Evolutionary conservation across 2,888 invertebrate genomes (phyloP).

Genomic region (Gymnoscelis rufifasciata): DNA sequence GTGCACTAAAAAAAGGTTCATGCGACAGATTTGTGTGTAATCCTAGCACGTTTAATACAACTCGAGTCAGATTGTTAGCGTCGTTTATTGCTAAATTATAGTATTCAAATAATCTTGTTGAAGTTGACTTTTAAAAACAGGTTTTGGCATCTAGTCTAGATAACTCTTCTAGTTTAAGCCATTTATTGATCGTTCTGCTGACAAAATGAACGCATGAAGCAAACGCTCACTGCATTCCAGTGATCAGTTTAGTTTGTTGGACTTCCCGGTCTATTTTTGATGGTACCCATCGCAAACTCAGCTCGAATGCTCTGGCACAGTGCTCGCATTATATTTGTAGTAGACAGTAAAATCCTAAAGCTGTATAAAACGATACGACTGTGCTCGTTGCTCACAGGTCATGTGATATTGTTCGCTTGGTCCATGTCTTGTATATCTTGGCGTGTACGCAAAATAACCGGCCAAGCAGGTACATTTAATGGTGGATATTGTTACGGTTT

Average conservation of each 20-base stretch:
- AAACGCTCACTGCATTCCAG: slow-evolving; percentile 41
- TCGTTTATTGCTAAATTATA: neutral
- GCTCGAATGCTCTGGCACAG: slow-evolving; percentile 3
- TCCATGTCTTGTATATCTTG: slow-evolving; percentile 9
- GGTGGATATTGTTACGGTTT: slow-evolving; percentile 20
- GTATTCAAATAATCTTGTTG: neutral
- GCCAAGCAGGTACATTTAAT: slow-evolving; percentile 20
- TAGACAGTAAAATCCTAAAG: slow-evolving; percentile 4
- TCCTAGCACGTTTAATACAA: neutral
- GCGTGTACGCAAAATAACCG: slow-evolving; percentile 21
- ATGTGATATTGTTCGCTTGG: slow-evolving; percentile 15
- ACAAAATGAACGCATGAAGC: slow-evolving; percentile 12
- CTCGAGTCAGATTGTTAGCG: neutral
- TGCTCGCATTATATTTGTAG: neutral
- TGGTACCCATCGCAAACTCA: slow-evolving; percentile 17
- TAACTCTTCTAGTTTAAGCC: slow-evolving; percentile 1
- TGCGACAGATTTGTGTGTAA: neutral
- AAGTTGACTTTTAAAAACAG: slow-evolving; percentile 8
- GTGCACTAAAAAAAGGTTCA: neutral
- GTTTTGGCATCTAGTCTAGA: neutral
- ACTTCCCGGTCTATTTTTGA: slow-evolving; percentile 47
- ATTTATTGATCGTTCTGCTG: neutral
- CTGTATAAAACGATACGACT: slow-evolving; percentile 7
- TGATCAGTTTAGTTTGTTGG: slow-evolving; percentile 39
- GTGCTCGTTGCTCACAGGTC: slow-evolving; percentile 10